Base-by-base conservation (phyloP, 2,113 vertebrate genomes). In the Fregetta grallaria region DNA sequence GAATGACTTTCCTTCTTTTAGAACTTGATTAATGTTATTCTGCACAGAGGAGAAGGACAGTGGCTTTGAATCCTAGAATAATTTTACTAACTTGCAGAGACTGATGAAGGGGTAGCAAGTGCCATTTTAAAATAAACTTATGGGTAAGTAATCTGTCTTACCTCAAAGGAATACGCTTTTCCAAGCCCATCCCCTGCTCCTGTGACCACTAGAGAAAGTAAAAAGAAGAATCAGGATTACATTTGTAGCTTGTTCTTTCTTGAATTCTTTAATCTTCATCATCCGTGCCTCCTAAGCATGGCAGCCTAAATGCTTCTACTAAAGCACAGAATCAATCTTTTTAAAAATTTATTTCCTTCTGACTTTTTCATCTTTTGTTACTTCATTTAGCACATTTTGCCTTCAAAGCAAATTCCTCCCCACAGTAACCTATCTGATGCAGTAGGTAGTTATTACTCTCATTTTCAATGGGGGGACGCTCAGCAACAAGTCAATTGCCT, bases 101-200 rank as follows among this genome's bases (percentile, higher is more conserved):
- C 15, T 21, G 30, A 63, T 26, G 12, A 47, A 78, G 10, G 4
- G 13, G 59, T 56, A 75, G 29, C 7, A 91, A 65, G 9, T 42
- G 19, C 7, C 17, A 72, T 62, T 96, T 90, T 65, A 61, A 81
- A 75, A 49, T 29, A 70, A 88, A 67, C 17, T 36, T 44, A 77
- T 75, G 7, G 27, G 16, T 53, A 61, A 49, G 7, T 38, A 80
- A 85, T 42, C 25, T 88, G 23, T 66, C 61, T 98, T 98, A 99
- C 99, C 97, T 98, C 98, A 45, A 98, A 97, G 29, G 98, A 98
- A 89, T 99, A 99, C 2, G 98, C 98, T 98, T 98, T 99, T 83
- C 99, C 99, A 91, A 99, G 98, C 18, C 99, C 99, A 58, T 99
- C 99, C 91, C 98, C 99, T 40, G 98, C 98, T 83, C 99, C 99